Base-by-base conservation (phyloP, 2,113 vertebrate genomes). In the Perognathus longimembris region DNA sequence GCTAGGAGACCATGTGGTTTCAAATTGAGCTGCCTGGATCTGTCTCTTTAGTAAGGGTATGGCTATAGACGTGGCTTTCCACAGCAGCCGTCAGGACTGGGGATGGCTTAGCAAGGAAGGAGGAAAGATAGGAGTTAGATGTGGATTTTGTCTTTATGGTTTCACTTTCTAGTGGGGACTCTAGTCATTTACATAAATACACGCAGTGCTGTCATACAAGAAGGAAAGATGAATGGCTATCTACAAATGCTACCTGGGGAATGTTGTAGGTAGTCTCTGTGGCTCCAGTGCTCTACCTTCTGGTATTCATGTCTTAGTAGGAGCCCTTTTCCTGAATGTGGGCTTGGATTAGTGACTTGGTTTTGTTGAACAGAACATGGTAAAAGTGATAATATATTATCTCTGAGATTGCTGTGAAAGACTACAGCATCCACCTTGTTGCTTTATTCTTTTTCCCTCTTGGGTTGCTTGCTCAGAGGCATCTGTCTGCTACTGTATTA, bases 111-210 rank as follows among this genome's bases (percentile, higher is more conserved):
- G 32, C 22, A 3, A 1, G n/a, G 75, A 50, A 18, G 54, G 59
- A 61, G 42, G 21, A 15, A 59, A 22, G 38, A 34, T 1, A 0
- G 4, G 22, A 50, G 8, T 45, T 59, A 40, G 22, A 40, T 11
- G 11, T 67, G 45, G 15, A 5, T 32, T 85, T 85, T 74, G 28
- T 1, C 36, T 24, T 81, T 34, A n/a, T 7, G 67, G 66, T 10
- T 76, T 90, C 17, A 59, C 63, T 90, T 88, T 84, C 75, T 86
- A 78, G 64, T 74, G 30, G 34, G 34, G 21, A 4, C 70, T 45
- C 84, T 40, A 80, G 82, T 82, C 6, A 36, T 70, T 85, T 79
- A 36, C 17, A 50, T 34, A 71, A 45, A 42, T 38, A 7, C 38
- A 57, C 15, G 50, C 50, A 80, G 57, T 28, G 50, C 21, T 70